These are phyloP conservation scores for Lamprotornis superbus DNA, from an alignment of 2,113 vertebrate genomes.

Conservation along the genomic window DNA sequence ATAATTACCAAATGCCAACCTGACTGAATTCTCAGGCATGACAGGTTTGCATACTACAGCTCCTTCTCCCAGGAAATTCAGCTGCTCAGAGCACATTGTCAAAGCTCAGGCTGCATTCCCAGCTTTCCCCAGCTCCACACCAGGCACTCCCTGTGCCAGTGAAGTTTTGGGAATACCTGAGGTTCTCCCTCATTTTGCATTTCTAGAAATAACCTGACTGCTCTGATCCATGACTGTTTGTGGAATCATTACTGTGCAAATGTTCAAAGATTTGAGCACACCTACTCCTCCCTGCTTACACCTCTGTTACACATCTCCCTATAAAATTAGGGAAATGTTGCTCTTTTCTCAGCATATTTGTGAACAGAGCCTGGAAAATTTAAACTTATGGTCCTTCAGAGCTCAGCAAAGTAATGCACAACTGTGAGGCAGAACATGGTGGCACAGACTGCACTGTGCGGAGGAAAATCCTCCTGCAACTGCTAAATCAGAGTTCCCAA, in stretches of 20 bases:
- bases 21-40: fast-evolving
- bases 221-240: not conserved
- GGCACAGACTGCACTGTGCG: not conserved
- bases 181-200: not conserved
- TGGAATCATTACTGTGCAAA: not conserved
- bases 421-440: not conserved
- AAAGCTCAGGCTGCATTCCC: not conserved
- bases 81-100: fast-evolving
- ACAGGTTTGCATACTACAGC: not conserved
- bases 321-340: not conserved
- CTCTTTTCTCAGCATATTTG: not conserved
- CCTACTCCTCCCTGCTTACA: not conserved
- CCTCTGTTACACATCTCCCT: not conserved
- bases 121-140: not conserved
- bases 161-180: not conserved
- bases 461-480: not conserved
- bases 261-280: not conserved
- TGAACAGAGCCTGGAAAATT: not conserved
- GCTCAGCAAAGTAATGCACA: not conserved
- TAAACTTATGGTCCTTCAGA: not conserved
- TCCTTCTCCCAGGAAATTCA: not conserved
- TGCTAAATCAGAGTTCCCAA: not conserved
- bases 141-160: fast-evolving
- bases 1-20: not conserved
- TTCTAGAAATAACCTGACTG: not conserved